Conservation (phyloP, 2,797 vertebrate genomes). For the Urophycis tenuis region DNA sequence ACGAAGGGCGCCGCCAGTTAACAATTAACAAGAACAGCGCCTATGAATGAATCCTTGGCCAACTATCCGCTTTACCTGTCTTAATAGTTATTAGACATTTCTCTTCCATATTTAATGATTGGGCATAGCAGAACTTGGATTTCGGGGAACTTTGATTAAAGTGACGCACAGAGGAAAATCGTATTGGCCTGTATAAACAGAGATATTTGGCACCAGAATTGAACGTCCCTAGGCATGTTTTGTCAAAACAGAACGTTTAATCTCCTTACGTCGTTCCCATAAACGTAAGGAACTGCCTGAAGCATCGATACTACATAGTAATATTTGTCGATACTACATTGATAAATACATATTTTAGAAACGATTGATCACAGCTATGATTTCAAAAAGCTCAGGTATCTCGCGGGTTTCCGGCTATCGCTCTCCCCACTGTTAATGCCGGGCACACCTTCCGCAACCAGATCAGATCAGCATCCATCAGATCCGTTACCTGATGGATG, state of each 20-base stretch:
- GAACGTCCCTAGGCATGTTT: background rate
- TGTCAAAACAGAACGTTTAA: background rate
- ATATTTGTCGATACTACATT: background rate
- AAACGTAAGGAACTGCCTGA: background rate
- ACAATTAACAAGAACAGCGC: too few species aligned
- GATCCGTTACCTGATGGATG: too few species aligned
- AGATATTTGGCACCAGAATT: background rate
- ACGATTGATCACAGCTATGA: too few species aligned
- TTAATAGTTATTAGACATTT: too few species aligned
- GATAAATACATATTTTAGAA: background rate
- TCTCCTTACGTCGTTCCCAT: background rate
- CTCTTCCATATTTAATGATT: too few species aligned
- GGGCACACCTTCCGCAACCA: too few species aligned
- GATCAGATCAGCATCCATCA: too few species aligned
- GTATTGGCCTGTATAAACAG: background rate
- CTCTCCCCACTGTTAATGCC: background rate
- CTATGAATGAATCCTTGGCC: too few species aligned
- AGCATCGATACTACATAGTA: background rate
- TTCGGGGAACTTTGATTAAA: too few species aligned
- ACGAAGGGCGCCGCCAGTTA: too few species aligned
- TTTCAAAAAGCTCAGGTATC: background rate
- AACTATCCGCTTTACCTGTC: too few species aligned
- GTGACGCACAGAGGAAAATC: background rate
- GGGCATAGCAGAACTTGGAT: too few species aligned
- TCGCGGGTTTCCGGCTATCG: background rate